Evolutionary conservation across 2,888 invertebrate species (phyloP).

Genomic region (Spialia ferax): DNA sequence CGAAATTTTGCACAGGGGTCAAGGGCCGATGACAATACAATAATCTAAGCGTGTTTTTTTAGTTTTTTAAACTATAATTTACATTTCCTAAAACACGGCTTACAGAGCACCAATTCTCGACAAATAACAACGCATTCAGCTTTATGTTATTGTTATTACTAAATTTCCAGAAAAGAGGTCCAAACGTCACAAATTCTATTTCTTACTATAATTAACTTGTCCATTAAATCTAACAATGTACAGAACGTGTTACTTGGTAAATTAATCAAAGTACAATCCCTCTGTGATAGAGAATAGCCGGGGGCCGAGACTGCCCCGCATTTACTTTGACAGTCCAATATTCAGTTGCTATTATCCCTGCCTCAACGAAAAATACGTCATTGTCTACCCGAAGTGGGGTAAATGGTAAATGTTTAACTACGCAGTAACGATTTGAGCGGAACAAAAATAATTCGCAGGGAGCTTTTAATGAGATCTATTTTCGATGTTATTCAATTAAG

Average conservation of each 20-base stretch:
- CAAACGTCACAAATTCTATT: background rate
- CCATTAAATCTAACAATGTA: conserved; percentile 16
- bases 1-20: no score
- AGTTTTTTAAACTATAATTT: no score
- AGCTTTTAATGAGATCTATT: background rate
- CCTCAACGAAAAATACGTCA: conserved; percentile 21
- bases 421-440: background rate
- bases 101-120: no score
- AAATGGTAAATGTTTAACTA: background rate
- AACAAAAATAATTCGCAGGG: background rate
- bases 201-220: conserved; percentile 5
- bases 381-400: conserved; percentile 12
- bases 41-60: no score
- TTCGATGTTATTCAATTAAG: background rate
- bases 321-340: conserved; percentile 33
- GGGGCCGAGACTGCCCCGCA: conserved; percentile 19
- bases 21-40: no score
- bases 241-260: conserved; percentile 7
- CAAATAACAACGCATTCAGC: no score
- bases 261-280: conserved; percentile 34
- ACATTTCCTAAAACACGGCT: no score
- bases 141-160: no score
- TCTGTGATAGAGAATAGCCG: conserved; percentile 29
- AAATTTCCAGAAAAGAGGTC: background rate
- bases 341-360: background rate